Evolutionary conservation across 1,140 invertebrate species (phyloP).

Genomic region (Atopsyche davidsoni): DNA sequence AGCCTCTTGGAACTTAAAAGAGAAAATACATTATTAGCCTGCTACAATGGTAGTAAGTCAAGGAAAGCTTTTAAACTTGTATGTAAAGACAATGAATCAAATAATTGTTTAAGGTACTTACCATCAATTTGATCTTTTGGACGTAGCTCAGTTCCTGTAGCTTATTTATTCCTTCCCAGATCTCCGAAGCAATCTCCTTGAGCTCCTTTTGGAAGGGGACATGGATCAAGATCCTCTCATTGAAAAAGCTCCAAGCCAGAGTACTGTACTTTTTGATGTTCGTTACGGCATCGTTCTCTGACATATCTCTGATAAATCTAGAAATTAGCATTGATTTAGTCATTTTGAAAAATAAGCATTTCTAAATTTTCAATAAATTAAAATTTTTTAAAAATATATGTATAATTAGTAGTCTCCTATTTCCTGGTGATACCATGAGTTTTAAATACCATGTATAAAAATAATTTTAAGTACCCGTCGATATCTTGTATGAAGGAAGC

Average conservation of each 20-base stretch:
- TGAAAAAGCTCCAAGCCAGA: constrained; percentile 60
- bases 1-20: constrained; percentile 44
- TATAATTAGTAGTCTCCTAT: too few species aligned
- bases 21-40: too few species aligned
- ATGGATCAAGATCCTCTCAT: constrained; percentile 65
- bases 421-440: too few species aligned
- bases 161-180: constrained; percentile 60
- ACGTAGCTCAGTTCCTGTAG: constrained; percentile 64
- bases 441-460: neutral
- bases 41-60: too few species aligned
- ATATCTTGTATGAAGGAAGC: constrained; percentile 73
- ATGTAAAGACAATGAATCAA: too few species aligned
- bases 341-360: too few species aligned
- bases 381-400: neutral
- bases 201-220: constrained; percentile 75
- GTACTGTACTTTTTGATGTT: constrained; percentile 70
- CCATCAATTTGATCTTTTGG: constrained; percentile 51
- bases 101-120: too few species aligned
- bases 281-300: constrained; percentile 62
- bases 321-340: too few species aligned
- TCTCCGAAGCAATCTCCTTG: constrained; percentile 62
- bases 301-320: constrained; percentile 66
- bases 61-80: neutral
- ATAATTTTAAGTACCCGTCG: constrained; percentile 47
- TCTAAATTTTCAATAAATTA: too few species aligned